Evolutionary conservation across 2,113 vertebrate genomes (phyloP).

Genomic region (Entomyzon cyanotis): DNA sequence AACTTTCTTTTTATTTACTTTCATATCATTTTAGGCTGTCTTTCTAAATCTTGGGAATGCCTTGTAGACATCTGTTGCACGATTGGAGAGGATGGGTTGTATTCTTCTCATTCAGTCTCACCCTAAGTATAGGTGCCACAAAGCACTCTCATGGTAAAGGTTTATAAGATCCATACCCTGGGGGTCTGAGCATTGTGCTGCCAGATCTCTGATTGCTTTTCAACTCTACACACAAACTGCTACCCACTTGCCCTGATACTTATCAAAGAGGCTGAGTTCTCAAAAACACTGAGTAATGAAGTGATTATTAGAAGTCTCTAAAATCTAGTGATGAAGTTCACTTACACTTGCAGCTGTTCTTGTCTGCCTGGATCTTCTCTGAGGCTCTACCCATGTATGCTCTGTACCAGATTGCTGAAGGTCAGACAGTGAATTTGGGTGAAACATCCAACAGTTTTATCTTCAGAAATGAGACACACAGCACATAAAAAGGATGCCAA

Average conservation of each 20-base stretch:
- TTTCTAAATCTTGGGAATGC: neutral
- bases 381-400: neutral
- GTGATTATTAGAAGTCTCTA: neutral
- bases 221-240: neutral
- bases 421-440: neutral
- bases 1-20: neutral
- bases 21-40: neutral
- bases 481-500: neutral
- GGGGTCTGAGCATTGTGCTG: neutral
- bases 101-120: neutral
- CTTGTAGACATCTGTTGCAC: neutral
- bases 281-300: neutral
- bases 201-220: neutral
- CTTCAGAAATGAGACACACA: neutral
- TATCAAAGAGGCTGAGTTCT: neutral
- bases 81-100: neutral
- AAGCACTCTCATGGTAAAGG: neutral
- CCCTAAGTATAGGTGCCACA: neutral
- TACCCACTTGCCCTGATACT: neutral
- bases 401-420: neutral
- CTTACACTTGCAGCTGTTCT: neutral
- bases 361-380: neutral
- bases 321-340: neutral
- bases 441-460: neutral
- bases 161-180: neutral